Base-by-base conservation (phyloP, 2,797 vertebrate species). In the Danio tinwini region DNA sequence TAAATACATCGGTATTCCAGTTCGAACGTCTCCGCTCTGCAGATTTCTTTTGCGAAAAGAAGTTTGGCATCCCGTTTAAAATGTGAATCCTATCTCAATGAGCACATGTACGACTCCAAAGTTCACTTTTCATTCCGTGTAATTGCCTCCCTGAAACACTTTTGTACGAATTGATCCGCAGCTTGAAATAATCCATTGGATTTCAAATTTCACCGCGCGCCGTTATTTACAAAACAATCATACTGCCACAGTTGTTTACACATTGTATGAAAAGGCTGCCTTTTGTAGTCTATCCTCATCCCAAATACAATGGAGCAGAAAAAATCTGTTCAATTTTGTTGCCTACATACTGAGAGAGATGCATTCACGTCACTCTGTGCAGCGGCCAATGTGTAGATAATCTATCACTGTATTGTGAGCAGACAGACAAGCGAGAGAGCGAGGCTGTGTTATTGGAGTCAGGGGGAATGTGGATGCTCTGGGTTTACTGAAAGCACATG, bases 51-150 rank as follows among this genome's bases (percentile, higher is more conserved):
- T 52, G 65, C 55, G 76, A 29, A 91, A 90, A 85, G 85, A 87
- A 90, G 80, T 72, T 80, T 87, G 88, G 82, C 82, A 85, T 76
- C 63, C 81, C 71, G 69, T 83, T 86, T 83, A 85, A 67, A 84
- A 84, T 85, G 85, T 89, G 85, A 89, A 89, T 90, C 81, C 81
- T 90, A 89, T 92, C 90, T 89, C 80, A 29, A 64, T 29, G 17
- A 90, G 56, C 89, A 91, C 85, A 88, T 67, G 49, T 74, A 39
- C 76, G 69, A 56, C 85, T 86, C 79, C 63, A 58, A 85, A 76
- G 83, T 83, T 88, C 81, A 81, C 68, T 61, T 75, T 64, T 73
- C 29, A 52, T 80, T 80, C 61, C 40, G 49, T 76, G 81, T 87
- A 86, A 88, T 88, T 85, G 81, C 84, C 76, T 81, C 56, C 63